Evolutionary conservation across 2,888 invertebrate genomes (phyloP), one percentile per base, ranked within the genome.

Genomic region (Tinea trinotella): DNA sequence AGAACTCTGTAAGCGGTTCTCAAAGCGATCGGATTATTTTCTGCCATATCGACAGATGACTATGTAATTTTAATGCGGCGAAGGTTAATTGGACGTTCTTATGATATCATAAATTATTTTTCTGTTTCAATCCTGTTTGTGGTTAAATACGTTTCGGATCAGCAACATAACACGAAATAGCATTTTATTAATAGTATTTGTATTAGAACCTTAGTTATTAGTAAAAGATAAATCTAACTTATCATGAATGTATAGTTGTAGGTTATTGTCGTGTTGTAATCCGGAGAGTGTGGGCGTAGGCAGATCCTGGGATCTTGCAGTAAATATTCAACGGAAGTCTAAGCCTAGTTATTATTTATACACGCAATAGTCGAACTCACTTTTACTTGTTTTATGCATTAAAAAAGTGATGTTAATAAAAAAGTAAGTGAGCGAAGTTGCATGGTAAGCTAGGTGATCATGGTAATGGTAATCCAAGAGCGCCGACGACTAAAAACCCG

Each of bases 11-110:
- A 12, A 24, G 50, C 13, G 15, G 15, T 50, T 24, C 24, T 50
- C 17, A 22, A 50, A 50, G 9, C 24, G 50, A 24, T 24, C 24
- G 13, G 50, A 18, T 24, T 24, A 50, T 24, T 12, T 50, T 50
- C 24, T 50, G 50, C 50, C 12, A 24, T 50, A 50, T 50, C 50
- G 50, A 50, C 50, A 24, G 69, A 77, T 82, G 81, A 81, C 79
- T 76, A 62, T 69, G 74, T 69, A 72, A 77, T 76, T 79, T 66
- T 74, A 71, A 77, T 74, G 72, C 78, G 68, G 70, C 73, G 72
- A 75, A 82, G 80, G 81, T 82, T 83, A 83, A 81, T 83, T 82
- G 83, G 79, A 81, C 77, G 74, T 72, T 50, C 24, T 22, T 50
- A 24, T 24, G 12, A 24, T 22, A 50, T 50, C 50, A 50, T 50